Conservation (phyloP, 1,140 invertebrate species). For the Neuroterus valhalla region DNA sequence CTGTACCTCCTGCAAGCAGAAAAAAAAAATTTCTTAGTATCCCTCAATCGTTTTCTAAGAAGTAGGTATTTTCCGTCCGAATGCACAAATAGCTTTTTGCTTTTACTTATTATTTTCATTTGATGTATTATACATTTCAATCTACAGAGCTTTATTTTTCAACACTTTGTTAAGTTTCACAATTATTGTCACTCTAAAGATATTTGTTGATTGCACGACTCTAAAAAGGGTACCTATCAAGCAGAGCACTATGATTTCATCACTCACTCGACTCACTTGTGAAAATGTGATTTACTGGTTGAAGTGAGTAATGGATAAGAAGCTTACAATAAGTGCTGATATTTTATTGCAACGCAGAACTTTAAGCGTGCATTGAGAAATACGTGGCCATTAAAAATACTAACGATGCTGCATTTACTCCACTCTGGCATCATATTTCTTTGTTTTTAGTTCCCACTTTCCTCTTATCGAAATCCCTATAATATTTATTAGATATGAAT, state of each 20-base stretch:
- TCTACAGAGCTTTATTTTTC: too few species aligned
- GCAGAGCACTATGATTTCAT: not conserved
- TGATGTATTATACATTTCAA: too few species aligned
- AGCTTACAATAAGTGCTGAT: not conserved
- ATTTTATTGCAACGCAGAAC: not conserved
- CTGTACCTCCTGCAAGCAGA: conserved; percentile 55
- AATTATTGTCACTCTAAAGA: too few species aligned
- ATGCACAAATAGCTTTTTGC: too few species aligned
- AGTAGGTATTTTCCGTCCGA: too few species aligned
- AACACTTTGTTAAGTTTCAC: too few species aligned
- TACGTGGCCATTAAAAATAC: conserved; percentile 20
- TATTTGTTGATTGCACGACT: not conserved
- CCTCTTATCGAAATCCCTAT: conserved; percentile 12
- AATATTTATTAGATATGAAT: not conserved
- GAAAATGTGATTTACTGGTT: conserved; percentile 18
- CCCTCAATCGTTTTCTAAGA: not conserved
- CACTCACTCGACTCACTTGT: not conserved
- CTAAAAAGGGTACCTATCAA: not conserved
- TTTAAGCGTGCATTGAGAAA: conserved; percentile 13
- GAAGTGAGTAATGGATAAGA: not conserved
- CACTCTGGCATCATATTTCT: not conserved
- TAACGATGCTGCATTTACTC: not conserved
- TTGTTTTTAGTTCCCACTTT: conserved; percentile 2
- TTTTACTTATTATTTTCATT: too few species aligned
- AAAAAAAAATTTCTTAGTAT: not conserved